These are phyloP conservation scores for Nematostella vectensis DNA, from an alignment of 92 coral and sea anemone species.

Conservation along the genomic window DNA sequence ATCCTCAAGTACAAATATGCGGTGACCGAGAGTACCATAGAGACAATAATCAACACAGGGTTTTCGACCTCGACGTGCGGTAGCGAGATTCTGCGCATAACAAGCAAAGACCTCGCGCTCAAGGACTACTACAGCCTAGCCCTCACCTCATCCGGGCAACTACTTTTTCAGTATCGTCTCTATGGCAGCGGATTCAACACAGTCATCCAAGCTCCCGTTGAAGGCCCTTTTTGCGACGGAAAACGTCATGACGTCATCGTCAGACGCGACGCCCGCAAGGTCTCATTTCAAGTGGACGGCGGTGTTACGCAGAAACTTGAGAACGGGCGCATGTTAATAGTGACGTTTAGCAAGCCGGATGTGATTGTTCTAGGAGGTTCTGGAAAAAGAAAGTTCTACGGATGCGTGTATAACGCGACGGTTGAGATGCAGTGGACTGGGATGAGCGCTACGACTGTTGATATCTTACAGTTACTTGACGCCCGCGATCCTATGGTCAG, in stretches of 20 bases:
- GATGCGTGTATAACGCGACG: constrained; percentile 21
- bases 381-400: constrained; percentile 9
- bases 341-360: constrained; percentile 26
- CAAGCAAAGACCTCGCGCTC: constrained; percentile 16
- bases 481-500: constrained; percentile 19
- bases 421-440: constrained; percentile 13
- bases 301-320: constrained; percentile 2
- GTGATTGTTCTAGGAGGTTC: constrained; percentile 17
- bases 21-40: constrained; percentile 9
- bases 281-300: constrained; percentile 12
- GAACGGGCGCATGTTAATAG: constrained; percentile 2
- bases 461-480: constrained; percentile 8
- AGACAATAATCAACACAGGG: constrained; percentile 4
- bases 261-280: constrained; percentile 5
- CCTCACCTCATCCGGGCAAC: constrained; percentile 1
- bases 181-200: constrained; percentile 4
- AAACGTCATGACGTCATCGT: constrained; percentile 5
- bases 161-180: constrained; percentile 11
- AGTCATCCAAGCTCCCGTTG: background rate
- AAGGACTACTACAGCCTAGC: constrained; percentile 10
- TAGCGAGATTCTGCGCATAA: constrained; percentile 12
- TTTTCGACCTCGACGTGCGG: constrained; percentile 21
- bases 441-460: constrained; percentile 2
- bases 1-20: constrained; percentile 17
- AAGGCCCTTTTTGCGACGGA: constrained; percentile 21